Conservation (phyloP, 2,113 vertebrate species). For the Budorcas taxicolor region DNA sequence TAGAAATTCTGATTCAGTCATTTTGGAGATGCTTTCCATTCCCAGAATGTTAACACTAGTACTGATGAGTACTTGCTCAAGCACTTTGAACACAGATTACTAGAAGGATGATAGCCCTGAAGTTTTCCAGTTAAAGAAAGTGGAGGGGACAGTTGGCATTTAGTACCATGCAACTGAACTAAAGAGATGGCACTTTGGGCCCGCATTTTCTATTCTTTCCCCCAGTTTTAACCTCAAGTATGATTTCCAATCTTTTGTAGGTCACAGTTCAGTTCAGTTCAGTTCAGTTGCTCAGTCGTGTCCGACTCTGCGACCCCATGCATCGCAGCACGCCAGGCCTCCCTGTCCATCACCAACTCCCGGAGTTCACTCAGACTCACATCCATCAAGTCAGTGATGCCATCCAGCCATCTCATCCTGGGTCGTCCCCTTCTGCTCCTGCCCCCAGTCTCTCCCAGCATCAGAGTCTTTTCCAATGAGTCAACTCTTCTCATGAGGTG, state of each 20-base stretch:
- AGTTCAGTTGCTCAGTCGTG: no score
- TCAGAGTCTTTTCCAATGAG: no score
- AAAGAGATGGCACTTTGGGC: not conserved
- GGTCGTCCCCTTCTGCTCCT: no score
- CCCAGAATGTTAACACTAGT: not conserved
- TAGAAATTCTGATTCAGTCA: not conserved
- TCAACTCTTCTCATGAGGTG: no score
- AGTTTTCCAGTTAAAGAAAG: not conserved
- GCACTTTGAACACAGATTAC: not conserved
- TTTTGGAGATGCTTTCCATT: not conserved
- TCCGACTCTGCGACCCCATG: no score
- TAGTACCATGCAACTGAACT: not conserved
- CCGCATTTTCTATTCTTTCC: not conserved
- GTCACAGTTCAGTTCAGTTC: not conserved
- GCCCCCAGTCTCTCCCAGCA: no score
- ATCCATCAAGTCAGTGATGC: no score
- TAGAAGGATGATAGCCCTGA: no score
- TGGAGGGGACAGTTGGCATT: not conserved
- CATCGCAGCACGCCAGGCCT: no score
- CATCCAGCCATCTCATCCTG: no score
- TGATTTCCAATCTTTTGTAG: conserved; percentile 17
- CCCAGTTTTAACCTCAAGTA: not conserved
- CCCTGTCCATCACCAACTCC: no score
- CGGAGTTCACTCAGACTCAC: no score
- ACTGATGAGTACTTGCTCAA: not conserved